Conservation (phyloP, 2,797 vertebrate species). For the Melanotaenia maccullochi region DNA sequence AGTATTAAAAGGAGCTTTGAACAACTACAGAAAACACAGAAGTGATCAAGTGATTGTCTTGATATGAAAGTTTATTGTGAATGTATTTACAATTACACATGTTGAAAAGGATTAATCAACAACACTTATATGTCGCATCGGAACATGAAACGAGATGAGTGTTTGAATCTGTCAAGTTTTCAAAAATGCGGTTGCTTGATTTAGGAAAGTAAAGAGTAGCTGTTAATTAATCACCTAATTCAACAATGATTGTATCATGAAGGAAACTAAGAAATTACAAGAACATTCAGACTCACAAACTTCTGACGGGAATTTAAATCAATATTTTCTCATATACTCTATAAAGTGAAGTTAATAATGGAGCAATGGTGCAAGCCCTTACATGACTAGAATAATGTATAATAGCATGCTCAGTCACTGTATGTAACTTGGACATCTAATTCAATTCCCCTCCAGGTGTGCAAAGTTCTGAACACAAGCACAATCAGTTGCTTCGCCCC, state of each 20-base stretch:
- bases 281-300: not conserved
- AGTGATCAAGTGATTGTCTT: not conserved
- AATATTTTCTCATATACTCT: not conserved
- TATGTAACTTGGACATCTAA: not conserved
- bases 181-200: constrained; percentile 3
- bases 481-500: constrained; percentile 92
- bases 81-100: constrained; percentile 7
- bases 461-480: constrained; percentile 90
- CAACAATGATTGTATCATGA: not conserved
- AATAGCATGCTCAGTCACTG: not conserved
- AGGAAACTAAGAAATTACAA: not conserved
- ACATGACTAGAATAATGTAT: not conserved
- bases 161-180: constrained; percentile 3
- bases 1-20: constrained; percentile 26
- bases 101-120: constrained; percentile 16
- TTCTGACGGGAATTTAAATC: not conserved
- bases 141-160: constrained; percentile 3
- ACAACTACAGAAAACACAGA: constrained; percentile 18
- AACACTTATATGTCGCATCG: not conserved
- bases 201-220: not conserved
- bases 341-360: not conserved
- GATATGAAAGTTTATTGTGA: constrained; percentile 1
- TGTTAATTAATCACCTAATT: not conserved
- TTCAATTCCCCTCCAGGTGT: constrained; percentile 83
- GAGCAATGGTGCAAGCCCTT: not conserved